Conservation (phyloP, 1,140 invertebrate species). For the Drosophila melanogaster region DNA sequence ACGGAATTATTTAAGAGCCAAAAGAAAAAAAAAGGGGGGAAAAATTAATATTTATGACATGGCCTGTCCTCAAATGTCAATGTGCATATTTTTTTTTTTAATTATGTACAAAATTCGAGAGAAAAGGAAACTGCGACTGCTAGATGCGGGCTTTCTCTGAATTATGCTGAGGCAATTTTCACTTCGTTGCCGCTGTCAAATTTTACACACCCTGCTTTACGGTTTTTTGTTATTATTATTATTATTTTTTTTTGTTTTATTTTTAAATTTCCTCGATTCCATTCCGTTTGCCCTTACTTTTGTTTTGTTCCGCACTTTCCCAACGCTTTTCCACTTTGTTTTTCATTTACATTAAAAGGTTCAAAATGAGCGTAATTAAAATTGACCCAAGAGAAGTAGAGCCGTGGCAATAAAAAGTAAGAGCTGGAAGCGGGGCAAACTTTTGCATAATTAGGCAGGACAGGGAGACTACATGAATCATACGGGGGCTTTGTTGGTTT, state of each 20-base stretch:
- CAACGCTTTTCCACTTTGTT: conserved; percentile 16
- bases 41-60: conserved; percentile 78
- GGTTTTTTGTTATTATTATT: conserved; percentile 40
- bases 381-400: conserved; percentile 75
- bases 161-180: conserved; percentile 76
- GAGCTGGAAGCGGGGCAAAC: conserved; percentile 38
- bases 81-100: conserved; percentile 66
- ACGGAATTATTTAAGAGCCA: conserved; percentile 56
- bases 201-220: conserved; percentile 70
- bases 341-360: conserved; percentile 65
- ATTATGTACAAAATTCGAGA: conserved; percentile 65
- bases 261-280: conserved; percentile 52
- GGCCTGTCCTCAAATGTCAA: conserved; percentile 74
- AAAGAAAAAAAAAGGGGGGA: conserved; percentile 3
- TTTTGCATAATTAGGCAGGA: conserved; percentile 64
- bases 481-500: conserved; percentile 26
- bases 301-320: not conserved
- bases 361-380: conserved; percentile 79
- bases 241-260: conserved; percentile 21
- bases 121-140: conserved; percentile 25
- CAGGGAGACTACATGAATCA: conserved; percentile 48
- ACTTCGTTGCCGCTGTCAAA: conserved; percentile 80
- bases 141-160: conserved; percentile 47
- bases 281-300: conserved; percentile 40
- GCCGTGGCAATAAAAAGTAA: conserved; percentile 42